Conservation (phyloP, 2,113 vertebrate species). For the Apodemus sylvaticus region DNA sequence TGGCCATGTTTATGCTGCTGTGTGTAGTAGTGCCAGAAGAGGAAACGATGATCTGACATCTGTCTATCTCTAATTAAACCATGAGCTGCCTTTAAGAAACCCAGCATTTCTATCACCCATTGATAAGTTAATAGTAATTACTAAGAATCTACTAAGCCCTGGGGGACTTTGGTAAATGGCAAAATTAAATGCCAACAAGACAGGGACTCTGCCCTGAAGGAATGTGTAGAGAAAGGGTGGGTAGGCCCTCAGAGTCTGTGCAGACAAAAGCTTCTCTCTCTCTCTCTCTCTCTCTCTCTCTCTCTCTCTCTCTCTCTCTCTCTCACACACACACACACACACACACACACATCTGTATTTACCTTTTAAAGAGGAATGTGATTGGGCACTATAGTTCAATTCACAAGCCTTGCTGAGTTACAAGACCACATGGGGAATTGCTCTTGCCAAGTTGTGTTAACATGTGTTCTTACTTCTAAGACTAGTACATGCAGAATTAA, state of each 20-base stretch:
- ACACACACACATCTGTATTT: too few species aligned
- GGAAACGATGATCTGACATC: background rate
- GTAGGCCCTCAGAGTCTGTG: background rate
- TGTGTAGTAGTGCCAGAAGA: background rate
- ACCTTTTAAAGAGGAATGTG: too few species aligned
- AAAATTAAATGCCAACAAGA: background rate
- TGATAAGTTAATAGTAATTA: background rate
- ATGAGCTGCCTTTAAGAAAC: background rate
- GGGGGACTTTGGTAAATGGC: background rate
- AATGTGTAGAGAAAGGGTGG: background rate
- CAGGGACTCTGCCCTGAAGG: background rate
- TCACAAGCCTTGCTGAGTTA: too few species aligned
- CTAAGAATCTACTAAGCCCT: background rate
- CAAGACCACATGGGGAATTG: too few species aligned
- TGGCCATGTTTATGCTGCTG: background rate
- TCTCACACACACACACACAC: too few species aligned
- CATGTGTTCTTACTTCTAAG: too few species aligned
- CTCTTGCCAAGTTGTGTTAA: too few species aligned
- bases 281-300: too few species aligned
- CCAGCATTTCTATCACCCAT: background rate
- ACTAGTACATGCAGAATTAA: too few species aligned
- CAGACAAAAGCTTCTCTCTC: background rate
- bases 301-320: too few species aligned
- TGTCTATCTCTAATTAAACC: background rate
- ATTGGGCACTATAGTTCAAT: too few species aligned